A percentile compares a stretch with the other conserved stretches of the same genome.
phyloP scores from a whole-genome alignment of 2,888 invertebrate species.

The Phortica magna region DNA sequence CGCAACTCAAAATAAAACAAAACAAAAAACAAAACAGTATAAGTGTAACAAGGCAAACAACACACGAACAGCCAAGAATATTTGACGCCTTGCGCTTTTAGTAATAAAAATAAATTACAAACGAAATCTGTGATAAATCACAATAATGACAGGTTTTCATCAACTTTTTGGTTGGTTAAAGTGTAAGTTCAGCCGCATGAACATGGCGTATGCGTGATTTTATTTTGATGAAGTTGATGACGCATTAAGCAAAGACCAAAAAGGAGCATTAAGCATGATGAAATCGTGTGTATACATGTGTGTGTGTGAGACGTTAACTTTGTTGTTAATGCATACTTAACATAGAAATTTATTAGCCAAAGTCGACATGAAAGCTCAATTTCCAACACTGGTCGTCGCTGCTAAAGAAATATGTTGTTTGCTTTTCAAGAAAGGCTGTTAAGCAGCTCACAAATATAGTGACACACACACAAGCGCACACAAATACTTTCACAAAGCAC shows the following conservation, averaged over 20 bases:
- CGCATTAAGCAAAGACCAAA: too few relatives aligned
- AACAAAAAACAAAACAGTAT: not conserved
- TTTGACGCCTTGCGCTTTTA: constrained; percentile 9
- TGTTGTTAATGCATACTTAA: constrained; percentile 6
- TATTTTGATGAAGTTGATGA: not conserved
- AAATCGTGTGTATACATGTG: not conserved
- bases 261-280: too few relatives aligned
- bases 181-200: not conserved
- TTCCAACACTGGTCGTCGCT: too few relatives aligned
- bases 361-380: not conserved
- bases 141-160: constrained; percentile 50
- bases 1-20: too few relatives aligned
- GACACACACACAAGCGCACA: too few relatives aligned
- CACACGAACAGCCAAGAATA: not conserved
- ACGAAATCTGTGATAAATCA: constrained; percentile 57
- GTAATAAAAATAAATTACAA: constrained; percentile 40
- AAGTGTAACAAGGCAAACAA: not conserved
- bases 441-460: too few relatives aligned
- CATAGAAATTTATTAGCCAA: constrained; percentile 14
- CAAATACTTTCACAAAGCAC: not conserved
- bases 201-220: not conserved
- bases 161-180: constrained; percentile 30
- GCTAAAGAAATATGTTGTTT: not conserved
- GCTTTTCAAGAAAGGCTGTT: not conserved
- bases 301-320: not conserved